Evolutionary conservation across 1,140 invertebrate genomes (phyloP).

Genomic region (Agraylea sexmaculata): DNA sequence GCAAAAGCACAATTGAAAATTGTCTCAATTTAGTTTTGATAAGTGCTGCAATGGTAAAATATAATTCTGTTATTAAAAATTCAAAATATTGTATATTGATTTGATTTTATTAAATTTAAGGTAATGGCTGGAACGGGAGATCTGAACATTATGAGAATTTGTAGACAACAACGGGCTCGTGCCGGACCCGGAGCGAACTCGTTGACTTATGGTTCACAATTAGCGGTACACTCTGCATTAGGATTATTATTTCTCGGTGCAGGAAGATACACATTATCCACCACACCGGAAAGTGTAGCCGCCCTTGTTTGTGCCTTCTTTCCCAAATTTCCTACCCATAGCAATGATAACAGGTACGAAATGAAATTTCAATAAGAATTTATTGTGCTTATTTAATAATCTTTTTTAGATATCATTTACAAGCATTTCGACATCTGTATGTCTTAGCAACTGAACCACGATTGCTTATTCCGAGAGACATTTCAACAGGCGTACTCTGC

Average conservation of each 20-base stretch:
- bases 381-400: too few species aligned
- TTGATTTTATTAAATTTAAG: conserved; percentile 26
- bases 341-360: conserved; percentile 88
- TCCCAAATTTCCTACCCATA: conserved; percentile 93
- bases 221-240: conserved; percentile 88
- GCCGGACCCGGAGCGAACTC: conserved; percentile 49
- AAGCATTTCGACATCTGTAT: conserved; percentile 92
- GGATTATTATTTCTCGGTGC: conserved; percentile 91
- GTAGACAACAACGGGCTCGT: conserved; percentile 67
- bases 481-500: conserved; percentile 65
- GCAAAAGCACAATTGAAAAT: conserved; percentile 80
- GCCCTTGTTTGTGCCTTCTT: conserved; percentile 87
- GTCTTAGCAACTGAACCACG: conserved; percentile 85
- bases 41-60: conserved; percentile 59
- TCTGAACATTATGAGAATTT: conserved; percentile 72
- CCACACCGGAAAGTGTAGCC: conserved; percentile 71
- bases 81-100: neutral
- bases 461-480: conserved; percentile 74
- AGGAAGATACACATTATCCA: conserved; percentile 76
- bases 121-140: conserved; percentile 92
- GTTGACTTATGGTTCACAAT: conserved; percentile 83
- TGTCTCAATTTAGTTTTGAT: conserved; percentile 76
- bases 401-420: conserved; percentile 71
- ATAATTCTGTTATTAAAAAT: conserved; percentile 22
- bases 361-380: too few species aligned